Evolutionary conservation across 2,888 invertebrate genomes (phyloP).

Genomic region (Neoitamus cyanurus): DNA sequence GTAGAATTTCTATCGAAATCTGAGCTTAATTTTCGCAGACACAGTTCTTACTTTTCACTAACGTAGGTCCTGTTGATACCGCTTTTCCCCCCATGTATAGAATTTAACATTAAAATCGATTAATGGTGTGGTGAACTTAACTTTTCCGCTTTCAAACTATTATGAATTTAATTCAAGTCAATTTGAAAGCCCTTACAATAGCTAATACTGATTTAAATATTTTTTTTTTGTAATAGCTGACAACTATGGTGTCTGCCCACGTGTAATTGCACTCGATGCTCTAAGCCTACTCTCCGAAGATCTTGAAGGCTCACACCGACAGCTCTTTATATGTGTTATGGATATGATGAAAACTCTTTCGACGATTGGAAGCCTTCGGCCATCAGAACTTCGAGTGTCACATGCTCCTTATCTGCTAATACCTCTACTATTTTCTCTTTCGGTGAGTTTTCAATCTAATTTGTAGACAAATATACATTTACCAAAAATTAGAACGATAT

Average conservation of each 20-base stretch:
- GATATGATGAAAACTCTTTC: conserved; percentile 50
- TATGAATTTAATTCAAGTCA: too few species aligned
- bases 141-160: too few species aligned
- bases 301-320: conserved; percentile 44
- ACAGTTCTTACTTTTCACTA: too few species aligned
- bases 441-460: conserved; percentile 1
- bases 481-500: not conserved
- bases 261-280: conserved; percentile 51
- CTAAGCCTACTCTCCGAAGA: conserved; percentile 48
- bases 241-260: conserved; percentile 47
- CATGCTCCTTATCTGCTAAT: conserved; percentile 52
- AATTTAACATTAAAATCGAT: too few species aligned
- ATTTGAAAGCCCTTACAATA: not conserved
- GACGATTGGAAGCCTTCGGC: conserved; percentile 49
- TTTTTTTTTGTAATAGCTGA: conserved; percentile 43
- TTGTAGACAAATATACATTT: not conserved
- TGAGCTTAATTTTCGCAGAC: too few species aligned
- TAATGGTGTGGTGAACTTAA: too few species aligned
- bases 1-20: too few species aligned
- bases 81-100: too few species aligned
- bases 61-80: too few species aligned
- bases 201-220: too few species aligned
- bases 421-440: conserved; percentile 48
- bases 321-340: conserved; percentile 47
- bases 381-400: conserved; percentile 51